phyloP scores from a whole-genome alignment of 2,888 invertebrate species.

The Epirrhoe tristata region DNA sequence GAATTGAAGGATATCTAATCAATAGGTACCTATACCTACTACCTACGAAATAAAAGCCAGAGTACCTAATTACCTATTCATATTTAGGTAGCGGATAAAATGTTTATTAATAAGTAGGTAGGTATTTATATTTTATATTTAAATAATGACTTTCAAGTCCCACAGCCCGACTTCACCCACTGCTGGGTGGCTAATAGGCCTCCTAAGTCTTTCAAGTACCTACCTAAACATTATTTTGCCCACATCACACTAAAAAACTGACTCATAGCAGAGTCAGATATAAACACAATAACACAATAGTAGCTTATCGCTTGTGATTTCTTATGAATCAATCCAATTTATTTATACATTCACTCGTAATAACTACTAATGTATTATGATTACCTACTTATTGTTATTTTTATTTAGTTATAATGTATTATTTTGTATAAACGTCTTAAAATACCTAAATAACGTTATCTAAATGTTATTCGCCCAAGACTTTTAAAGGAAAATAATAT shows the following conservation, averaged over 20 bases:
- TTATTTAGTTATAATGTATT: neutral
- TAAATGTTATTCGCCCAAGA: too few relatives aligned
- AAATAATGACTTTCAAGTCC: too few relatives aligned
- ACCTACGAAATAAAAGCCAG: neutral
- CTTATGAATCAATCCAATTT: neutral
- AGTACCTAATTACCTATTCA: too few relatives aligned
- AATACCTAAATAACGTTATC: too few relatives aligned
- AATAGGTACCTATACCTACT: too few relatives aligned
- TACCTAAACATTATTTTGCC: neutral
- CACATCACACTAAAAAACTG: neutral
- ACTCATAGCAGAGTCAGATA: neutral
- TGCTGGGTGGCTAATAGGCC: too few relatives aligned
- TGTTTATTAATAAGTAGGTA: too few relatives aligned
- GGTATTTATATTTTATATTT: too few relatives aligned
- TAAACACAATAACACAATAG: neutral
- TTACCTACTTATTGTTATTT: neutral
- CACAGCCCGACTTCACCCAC: too few relatives aligned
- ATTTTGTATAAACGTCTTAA: neutral
- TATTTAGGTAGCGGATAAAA: neutral
- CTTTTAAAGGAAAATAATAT: too few relatives aligned
- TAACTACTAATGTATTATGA: neutral
- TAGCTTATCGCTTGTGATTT: conserved; percentile 1
- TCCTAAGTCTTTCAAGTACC: neutral
- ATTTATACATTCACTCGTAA: neutral
- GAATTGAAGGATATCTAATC: neutral